A percentile compares a stretch with the other conserved stretches of the same genome.
Evolutionary conservation across 2,113 vertebrate genomes (phyloP).

Genomic region (Sitta europaea): DNA sequence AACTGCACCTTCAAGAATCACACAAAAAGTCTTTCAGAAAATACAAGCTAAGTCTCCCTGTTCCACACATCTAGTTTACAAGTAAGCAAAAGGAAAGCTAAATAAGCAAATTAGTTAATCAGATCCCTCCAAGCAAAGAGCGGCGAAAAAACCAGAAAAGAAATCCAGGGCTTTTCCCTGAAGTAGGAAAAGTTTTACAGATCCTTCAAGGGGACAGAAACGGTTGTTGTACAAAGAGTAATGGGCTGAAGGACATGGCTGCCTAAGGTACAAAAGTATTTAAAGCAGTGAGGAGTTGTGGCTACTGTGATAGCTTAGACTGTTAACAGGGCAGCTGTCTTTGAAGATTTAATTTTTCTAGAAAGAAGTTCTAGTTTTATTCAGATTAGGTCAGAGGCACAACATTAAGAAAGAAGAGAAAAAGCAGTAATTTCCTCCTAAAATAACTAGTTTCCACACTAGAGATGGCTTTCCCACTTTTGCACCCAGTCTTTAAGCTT

Average conservation of each 20-base stretch:
- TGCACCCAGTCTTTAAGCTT: not conserved
- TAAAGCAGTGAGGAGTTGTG: not conserved
- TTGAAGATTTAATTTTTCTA: not conserved
- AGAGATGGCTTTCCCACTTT: not conserved
- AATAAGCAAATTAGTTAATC: not conserved
- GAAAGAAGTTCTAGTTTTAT: not conserved
- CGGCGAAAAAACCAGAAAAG: not conserved
- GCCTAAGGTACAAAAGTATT: not conserved
- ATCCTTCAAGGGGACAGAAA: not conserved
- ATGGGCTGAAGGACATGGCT: not conserved
- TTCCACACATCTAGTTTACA: not conserved
- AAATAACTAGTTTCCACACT: not conserved
- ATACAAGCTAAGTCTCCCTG: not conserved
- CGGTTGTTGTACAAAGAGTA: not conserved
- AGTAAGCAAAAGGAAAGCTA: not conserved
- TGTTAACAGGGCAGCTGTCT: not conserved
- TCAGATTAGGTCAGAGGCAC: not conserved
- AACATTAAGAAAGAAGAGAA: not conserved
- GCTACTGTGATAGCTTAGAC: not conserved
- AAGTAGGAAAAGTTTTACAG: not conserved
- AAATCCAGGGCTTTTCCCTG: not conserved
- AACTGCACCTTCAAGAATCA: not conserved
- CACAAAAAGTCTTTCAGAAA: not conserved
- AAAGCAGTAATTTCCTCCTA: not conserved
- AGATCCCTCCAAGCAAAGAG: not conserved